Conservation (phyloP, 2,797 vertebrate species). For the Cygnus olor region DNA sequence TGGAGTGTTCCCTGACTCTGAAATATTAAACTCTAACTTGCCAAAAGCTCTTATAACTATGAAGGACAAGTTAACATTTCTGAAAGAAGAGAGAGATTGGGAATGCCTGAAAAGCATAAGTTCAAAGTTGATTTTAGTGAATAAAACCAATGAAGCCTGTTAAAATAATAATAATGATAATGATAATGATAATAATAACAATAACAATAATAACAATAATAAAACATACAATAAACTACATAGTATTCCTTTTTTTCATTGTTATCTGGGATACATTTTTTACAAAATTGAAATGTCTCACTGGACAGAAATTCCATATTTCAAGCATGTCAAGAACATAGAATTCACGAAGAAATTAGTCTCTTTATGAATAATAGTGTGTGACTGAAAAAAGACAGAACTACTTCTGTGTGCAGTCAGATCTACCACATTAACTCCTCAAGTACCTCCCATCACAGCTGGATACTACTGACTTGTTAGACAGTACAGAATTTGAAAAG, state of each 20-base stretch:
- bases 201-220: too few species aligned
- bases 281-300: background rate
- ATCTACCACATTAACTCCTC: background rate
- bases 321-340: background rate
- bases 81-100: background rate
- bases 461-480: background rate
- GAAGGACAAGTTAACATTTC: background rate
- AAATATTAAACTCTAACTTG: background rate
- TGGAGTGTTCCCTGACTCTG: background rate
- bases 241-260: background rate
- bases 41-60: background rate
- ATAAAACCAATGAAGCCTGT: background rate
- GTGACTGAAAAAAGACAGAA: background rate
- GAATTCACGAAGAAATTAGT: background rate
- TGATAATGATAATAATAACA: too few species aligned
- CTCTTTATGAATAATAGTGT: constrained; percentile 4
- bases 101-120: background rate
- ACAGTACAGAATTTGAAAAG: background rate
- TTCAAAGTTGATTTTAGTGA: background rate
- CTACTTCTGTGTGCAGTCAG: background rate
- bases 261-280: background rate
- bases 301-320: background rate
- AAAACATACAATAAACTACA: too few species aligned
- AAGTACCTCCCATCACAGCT: background rate
- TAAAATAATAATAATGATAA: too few species aligned